phyloP scores from a whole-genome alignment of 2,888 invertebrate species.

The Pheosia tremula region DNA sequence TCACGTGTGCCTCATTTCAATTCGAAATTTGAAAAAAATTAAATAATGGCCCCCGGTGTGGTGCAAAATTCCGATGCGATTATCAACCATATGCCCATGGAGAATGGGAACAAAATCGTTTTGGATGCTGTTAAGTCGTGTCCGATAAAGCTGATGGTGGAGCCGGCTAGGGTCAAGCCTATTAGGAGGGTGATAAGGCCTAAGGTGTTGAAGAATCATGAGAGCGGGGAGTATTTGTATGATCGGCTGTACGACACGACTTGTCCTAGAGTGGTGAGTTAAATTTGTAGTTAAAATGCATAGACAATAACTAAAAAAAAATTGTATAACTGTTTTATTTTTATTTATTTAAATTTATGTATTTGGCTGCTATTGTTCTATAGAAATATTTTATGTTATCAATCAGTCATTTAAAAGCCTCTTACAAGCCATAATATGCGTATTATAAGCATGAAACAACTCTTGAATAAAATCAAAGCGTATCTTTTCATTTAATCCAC shows the following conservation, averaged over 20 bases:
- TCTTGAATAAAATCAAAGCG: no score
- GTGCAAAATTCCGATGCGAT: constrained; percentile 60
- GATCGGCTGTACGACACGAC: constrained; percentile 69
- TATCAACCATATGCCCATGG: constrained; percentile 44
- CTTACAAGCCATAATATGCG: no score
- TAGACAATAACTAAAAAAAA: neutral
- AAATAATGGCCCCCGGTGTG: constrained; percentile 71
- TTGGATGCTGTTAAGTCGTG: constrained; percentile 44
- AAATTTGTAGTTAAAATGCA: neutral
- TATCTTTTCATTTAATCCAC: no score
- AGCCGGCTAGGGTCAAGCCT: constrained; percentile 43
- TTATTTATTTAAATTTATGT: no score
- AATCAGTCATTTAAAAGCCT: no score
- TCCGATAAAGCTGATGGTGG: constrained; percentile 51
- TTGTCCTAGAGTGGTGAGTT: constrained; percentile 72
- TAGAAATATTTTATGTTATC: no score
- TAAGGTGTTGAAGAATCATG: constrained; percentile 71
- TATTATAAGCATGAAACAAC: no score
- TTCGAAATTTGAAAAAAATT: constrained; percentile 7
- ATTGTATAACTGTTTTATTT: no score
- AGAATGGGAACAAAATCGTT: constrained; percentile 42
- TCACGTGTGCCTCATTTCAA: constrained; percentile 50
- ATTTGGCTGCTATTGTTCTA: no score
- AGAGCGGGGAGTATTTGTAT: constrained; percentile 66
- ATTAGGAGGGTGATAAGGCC: constrained; percentile 62